Base-by-base conservation (phyloP, 2,888 invertebrate species). In the Amphimallon solstitiale region DNA sequence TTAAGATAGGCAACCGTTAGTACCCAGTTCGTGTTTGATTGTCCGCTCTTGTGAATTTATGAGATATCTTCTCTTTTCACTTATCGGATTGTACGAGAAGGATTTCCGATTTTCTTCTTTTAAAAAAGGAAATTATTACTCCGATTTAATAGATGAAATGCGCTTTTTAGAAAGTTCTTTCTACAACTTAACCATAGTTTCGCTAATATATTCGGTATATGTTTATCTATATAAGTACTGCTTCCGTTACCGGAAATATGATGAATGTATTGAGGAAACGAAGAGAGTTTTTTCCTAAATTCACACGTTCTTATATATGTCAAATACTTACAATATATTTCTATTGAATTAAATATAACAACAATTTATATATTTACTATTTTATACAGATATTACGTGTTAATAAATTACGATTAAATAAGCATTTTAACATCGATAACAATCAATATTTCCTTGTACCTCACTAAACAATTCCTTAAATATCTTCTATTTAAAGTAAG, bases 181-280 rank as follows among this genome's bases (percentile, higher is more conserved):
- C 10, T 17, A n/a, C n/a, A n/a, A n/a, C n/a, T n/a, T n/a, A n/a
- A n/a, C n/a, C n/a, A n/a, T n/a, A n/a, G n/a, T 35, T 10, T 9
- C 12, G 12, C 10, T 12, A 12, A 35, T 29, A n/a, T 15, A 52
- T 9, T n/a, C 37, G 14, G 34, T 10, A 15, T 12, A 34, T 51
- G 19, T 43, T 15, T 56, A 21, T 40, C 40, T 15, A 12, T 29
- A 29, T 9, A 23, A 23, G 29, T 29, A 29, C 56, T 2, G 7
- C 17, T 56, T 56, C 56, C 56, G 56, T 12, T 21, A 14, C 14
- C 56, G 56, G 56, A 56, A 56, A 56, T 56, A 12, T 19, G 43
- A 43, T 43, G 43, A 21, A 23, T 5, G 23, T 23, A 40, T n/a
- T 5, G n/a, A 10, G 38, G 19, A 38, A 14, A 40, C 23, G 38